Base-by-base conservation (phyloP, 2,888 invertebrate species). In the Lasioglossum marginatum region DNA sequence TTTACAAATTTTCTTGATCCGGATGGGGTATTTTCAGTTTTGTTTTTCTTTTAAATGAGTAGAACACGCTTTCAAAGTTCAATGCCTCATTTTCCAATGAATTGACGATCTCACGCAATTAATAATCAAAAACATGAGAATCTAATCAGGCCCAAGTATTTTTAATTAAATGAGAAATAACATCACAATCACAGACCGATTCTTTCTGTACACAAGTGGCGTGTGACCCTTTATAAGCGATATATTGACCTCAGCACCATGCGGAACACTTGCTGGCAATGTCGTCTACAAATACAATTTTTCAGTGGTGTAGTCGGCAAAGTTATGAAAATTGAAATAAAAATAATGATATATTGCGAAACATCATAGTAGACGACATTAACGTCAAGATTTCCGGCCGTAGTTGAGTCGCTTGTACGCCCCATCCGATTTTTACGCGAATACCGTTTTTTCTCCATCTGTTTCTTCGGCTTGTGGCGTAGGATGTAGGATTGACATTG, bases 401-500 rank as follows among this genome's bases (percentile, higher is more conserved):
- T 87, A 87, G 86, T 88, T 90, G 90, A 92, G 90, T 92, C 92
- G 94, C 94, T 93, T 94, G 86, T 89, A 88, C 90, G 90, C 92
- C 91, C 91, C 83, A 78, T 83, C 89, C 88, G 87, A 87, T 93
- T 89, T 89, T 81, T 73, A 87, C 92, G 92, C 92, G 91, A 79
- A 85, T 89, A 88, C 88, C 87, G 85, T 91, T 89, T 86, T 88
- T 78, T 82, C 79, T 92, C 90, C 91, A 92, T 91, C 86, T 91
- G 87, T 93, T 93, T 93, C 90, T 93, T 92, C 92, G 91, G 92
- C 93, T 94, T 94, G 91, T 93, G 93, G 92, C 92, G 93, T 94
- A 94, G 94, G 93, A 92, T 85, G 93, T 94, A 94, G 92, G 93
- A 87, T 87, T 92, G 91, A 91, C 88, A 92, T 91, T 92, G 88